phyloP scores from a whole-genome alignment of 2,113 vertebrate species.

The Strigops habroptila region DNA sequence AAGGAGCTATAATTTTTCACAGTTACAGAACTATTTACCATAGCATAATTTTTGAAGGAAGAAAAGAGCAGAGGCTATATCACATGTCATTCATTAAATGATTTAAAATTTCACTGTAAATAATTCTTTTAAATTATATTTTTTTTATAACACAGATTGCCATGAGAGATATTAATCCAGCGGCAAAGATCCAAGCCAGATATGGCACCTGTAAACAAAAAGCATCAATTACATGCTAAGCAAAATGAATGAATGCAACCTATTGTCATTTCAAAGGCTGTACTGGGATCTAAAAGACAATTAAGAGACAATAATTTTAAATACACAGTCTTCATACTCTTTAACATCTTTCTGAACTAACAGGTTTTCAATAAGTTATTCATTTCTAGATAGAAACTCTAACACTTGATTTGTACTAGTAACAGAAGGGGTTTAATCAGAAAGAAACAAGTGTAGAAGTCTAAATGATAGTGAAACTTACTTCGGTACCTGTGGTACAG shows the following conservation, averaged over 20 bases:
- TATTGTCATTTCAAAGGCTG: background rate
- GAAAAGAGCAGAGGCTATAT: background rate
- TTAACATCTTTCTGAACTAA: background rate
- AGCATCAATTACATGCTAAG: background rate
- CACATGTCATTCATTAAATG: background rate
- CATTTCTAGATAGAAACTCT: background rate
- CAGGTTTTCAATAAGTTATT: background rate
- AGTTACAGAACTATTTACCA: background rate
- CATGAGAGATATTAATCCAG: background rate
- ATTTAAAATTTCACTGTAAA: background rate
- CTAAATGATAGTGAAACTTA: background rate
- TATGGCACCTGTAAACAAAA: background rate
- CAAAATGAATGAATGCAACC: background rate
- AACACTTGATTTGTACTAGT: background rate
- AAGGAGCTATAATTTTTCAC: background rate
- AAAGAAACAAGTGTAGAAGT: background rate
- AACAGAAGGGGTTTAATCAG: background rate
- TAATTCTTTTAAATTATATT: background rate
- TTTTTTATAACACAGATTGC: background rate
- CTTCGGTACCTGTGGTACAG: background rate
- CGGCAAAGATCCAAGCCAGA: background rate
- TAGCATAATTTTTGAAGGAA: background rate
- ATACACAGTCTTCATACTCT: background rate
- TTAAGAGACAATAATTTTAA: background rate
- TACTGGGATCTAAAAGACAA: background rate